Evolutionary conservation across 1,140 invertebrate genomes (phyloP).

Genomic region (Oryzaephilus surinamensis): DNA sequence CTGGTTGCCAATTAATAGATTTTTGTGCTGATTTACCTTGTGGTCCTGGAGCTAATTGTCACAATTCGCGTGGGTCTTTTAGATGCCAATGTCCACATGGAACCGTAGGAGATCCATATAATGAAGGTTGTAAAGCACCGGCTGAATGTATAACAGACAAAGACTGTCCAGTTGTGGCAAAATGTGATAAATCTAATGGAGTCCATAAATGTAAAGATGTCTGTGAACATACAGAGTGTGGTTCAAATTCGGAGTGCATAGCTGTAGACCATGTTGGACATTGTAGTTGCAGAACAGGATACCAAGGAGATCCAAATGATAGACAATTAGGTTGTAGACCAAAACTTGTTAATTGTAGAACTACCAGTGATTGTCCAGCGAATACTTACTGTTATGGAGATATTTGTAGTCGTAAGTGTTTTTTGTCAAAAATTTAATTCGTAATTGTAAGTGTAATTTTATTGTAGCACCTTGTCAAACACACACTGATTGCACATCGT

Average conservation of each 20-base stretch:
- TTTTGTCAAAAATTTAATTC: not conserved
- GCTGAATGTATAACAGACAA: slow-evolving; percentile 65
- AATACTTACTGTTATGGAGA: slow-evolving; percentile 75
- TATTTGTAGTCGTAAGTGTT: slow-evolving; percentile 63
- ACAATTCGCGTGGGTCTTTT: slow-evolving; percentile 69
- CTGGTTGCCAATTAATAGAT: slow-evolving; percentile 63
- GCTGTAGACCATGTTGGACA: slow-evolving; percentile 57
- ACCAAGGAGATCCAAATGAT: slow-evolving; percentile 62
- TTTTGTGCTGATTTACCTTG: slow-evolving; percentile 70
- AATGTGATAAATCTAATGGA: slow-evolving; percentile 43
- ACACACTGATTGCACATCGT: slow-evolving; percentile 66
- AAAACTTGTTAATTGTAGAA: slow-evolving; percentile 57
- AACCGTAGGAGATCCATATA: slow-evolving; percentile 72
- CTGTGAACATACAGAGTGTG: slow-evolving; percentile 64
- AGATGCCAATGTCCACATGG: slow-evolving; percentile 68
- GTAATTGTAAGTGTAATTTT: slow-evolving; percentile 3
- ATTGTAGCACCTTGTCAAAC: slow-evolving; percentile 63
- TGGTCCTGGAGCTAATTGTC: slow-evolving; percentile 70
- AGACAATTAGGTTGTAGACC: slow-evolving; percentile 62
- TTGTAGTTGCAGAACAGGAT: slow-evolving; percentile 68
- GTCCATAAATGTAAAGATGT: slow-evolving; percentile 43
- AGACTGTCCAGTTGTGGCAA: slow-evolving; percentile 67
- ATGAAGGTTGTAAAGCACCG: slow-evolving; percentile 63
- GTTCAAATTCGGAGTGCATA: slow-evolving; percentile 71
- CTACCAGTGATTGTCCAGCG: slow-evolving; percentile 58